Evolutionary conservation across 2,113 vertebrate genomes (phyloP).

Genomic region (Euleptes europaea): DNA sequence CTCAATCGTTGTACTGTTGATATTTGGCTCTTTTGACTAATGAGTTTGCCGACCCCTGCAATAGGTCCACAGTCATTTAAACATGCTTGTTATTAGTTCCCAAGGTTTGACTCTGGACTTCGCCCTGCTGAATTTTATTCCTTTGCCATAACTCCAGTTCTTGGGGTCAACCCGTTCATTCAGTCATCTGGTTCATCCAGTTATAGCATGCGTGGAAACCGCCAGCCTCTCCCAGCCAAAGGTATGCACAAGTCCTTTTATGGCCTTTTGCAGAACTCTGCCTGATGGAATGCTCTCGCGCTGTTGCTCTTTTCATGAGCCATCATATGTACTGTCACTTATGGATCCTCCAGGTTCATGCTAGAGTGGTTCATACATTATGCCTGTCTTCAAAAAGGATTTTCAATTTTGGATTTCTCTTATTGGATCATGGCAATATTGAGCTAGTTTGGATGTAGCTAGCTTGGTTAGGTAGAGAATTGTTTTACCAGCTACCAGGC

Average conservation of each 20-base stretch:
- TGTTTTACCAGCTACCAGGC: not conserved
- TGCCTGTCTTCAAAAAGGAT: not conserved
- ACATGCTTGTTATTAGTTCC: not conserved
- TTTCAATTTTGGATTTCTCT: not conserved
- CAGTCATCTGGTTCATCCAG: not conserved
- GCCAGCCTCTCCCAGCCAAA: not conserved
- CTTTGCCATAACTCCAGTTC: not conserved
- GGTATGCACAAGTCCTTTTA: not conserved
- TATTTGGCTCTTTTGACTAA: too few species aligned
- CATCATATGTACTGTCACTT: not conserved
- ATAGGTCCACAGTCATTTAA: not conserved
- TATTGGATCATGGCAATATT: not conserved
- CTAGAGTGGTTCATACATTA: not conserved
- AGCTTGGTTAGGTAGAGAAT: not conserved
- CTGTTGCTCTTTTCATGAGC: not conserved
- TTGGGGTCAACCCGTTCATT: not conserved
- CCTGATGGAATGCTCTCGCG: not conserved
- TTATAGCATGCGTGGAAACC: not conserved
- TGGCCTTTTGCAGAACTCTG: not conserved
- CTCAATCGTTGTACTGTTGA: too few species aligned
- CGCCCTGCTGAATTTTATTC: not conserved
- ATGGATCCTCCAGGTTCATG: not conserved
- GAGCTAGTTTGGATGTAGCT: not conserved
- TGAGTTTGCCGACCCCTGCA: too few species aligned
- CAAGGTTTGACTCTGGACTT: not conserved